Evolutionary conservation across 2,888 invertebrate genomes (phyloP).

Genomic region (Temnothorax ravouxi): DNA sequence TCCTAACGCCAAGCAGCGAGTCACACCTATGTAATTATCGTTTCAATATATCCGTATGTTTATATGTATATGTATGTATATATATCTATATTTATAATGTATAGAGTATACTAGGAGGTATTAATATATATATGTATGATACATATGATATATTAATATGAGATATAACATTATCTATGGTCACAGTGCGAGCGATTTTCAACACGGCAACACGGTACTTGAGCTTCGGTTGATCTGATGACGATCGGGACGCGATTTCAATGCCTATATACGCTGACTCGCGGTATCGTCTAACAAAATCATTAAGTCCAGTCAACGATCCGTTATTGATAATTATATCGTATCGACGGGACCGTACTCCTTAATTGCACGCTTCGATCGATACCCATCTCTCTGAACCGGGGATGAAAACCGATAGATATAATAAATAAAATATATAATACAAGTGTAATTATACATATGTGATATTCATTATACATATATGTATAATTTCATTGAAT

Average conservation of each 20-base stretch:
- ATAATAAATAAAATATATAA: neutral
- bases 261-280: constrained; percentile 23
- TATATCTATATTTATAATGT: constrained; percentile 56
- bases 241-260: constrained; percentile 8
- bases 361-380: neutral
- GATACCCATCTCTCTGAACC: neutral
- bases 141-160: constrained; percentile 55
- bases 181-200: constrained; percentile 50
- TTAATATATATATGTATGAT: constrained; percentile 65
- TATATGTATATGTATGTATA: constrained; percentile 63
- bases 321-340: constrained; percentile 4
- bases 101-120: constrained; percentile 41
- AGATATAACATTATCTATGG: constrained; percentile 41
- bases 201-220: constrained; percentile 39
- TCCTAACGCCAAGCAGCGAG: constrained; percentile 74
- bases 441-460: no score
- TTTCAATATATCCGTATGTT: constrained; percentile 50
- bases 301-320: constrained; percentile 14
- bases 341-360: neutral
- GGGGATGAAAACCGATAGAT: neutral
- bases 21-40: constrained; percentile 74
- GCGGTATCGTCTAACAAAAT: constrained; percentile 27
- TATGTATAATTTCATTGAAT: no score
- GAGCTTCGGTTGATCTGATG: constrained; percentile 38
- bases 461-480: no score